Evolutionary conservation across 2,797 vertebrate species (phyloP).

Genomic region (Epinephelus coioides): DNA sequence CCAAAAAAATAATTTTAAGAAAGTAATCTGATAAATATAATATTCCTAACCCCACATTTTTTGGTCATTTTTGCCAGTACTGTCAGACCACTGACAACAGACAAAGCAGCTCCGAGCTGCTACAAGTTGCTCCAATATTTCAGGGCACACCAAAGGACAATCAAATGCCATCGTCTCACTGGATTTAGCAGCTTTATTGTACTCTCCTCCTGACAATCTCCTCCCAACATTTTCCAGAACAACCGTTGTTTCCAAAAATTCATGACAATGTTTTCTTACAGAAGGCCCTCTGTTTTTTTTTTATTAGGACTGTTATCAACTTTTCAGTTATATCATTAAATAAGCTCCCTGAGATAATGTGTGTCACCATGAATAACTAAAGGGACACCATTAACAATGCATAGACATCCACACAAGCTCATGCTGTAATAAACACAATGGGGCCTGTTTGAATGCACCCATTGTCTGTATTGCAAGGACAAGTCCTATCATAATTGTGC

Average conservation of each 20-base stretch:
- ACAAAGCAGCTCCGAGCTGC: constrained; percentile 29
- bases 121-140: constrained; percentile 74
- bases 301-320: constrained; percentile 9
- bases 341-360: constrained; percentile 24
- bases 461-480: constrained; percentile 71
- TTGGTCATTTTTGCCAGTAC: background rate
- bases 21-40: background rate
- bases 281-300: constrained; percentile 1
- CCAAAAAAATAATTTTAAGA: background rate
- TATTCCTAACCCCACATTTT: background rate
- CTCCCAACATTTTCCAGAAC: constrained; percentile 67
- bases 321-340: constrained; percentile 44
- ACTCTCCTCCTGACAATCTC: constrained; percentile 57
- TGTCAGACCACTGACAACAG: constrained; percentile 24
- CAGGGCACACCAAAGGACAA: constrained; percentile 74
- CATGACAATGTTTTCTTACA: constrained; percentile 24
- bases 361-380: constrained; percentile 41
- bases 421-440: constrained; percentile 55
- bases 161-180: constrained; percentile 77
- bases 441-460: constrained; percentile 65
- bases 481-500: constrained; percentile 89
- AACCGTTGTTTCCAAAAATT: constrained; percentile 55
- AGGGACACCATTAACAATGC: constrained; percentile 32
- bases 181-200: constrained; percentile 73
- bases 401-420: constrained; percentile 30